These are phyloP conservation scores for Rhyacophila evoluta DNA, from an alignment of 2,888 invertebrate species.

Conservation along the genomic window DNA sequence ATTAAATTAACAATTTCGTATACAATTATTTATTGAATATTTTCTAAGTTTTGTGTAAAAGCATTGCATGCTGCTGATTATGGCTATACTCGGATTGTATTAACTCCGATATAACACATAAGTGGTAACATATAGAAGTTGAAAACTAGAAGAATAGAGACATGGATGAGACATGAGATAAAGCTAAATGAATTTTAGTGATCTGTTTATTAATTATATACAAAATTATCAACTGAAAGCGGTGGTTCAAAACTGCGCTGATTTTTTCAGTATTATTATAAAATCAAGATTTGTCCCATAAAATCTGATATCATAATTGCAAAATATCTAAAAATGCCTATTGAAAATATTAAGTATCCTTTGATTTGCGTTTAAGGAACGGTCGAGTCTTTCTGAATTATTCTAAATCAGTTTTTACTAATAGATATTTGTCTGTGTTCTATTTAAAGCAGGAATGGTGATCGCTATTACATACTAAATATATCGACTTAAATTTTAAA, in stretches of 20 bases:
- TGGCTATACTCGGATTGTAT: not conserved
- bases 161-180: not conserved
- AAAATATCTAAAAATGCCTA: no score
- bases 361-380: no score
- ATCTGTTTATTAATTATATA: not conserved
- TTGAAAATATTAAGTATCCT: no score
- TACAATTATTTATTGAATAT: not conserved
- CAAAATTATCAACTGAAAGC: not conserved
- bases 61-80: not conserved
- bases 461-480: not conserved
- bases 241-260: not conserved
- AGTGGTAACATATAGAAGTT: conserved; percentile 3
- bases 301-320: not conserved
- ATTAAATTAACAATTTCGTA: not conserved
- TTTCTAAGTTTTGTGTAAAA: conserved; percentile 11
- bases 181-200: not conserved
- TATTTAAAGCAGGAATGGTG: conserved; percentile 6
- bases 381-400: no score
- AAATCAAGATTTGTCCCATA: not conserved
- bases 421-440: not conserved
- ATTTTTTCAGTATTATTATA: not conserved
- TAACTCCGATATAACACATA: not conserved
- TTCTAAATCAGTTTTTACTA: no score
- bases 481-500: not conserved
- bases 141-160: conserved; percentile 12